Conservation (phyloP, 2,797 vertebrate species). For the Pangasius djambal region DNA sequence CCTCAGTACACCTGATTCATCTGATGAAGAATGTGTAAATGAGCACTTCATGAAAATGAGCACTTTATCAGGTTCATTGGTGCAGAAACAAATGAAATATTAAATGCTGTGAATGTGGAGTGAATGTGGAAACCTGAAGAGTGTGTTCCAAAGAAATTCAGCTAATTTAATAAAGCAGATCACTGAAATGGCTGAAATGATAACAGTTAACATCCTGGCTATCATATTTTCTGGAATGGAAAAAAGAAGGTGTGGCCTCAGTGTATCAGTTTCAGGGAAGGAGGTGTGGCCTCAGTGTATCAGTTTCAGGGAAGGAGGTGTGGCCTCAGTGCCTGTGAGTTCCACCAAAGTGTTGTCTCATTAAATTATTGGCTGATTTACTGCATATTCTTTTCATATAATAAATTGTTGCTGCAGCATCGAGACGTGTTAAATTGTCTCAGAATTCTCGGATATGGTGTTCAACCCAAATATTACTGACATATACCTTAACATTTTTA, state of each 20-base stretch:
- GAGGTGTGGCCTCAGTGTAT: neutral
- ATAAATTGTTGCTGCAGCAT: no score
- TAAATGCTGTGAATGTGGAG: neutral
- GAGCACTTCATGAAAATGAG: neutral
- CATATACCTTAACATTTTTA: no score
- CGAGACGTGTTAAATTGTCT: no score
- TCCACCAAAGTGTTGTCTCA: no score
- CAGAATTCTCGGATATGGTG: no score
- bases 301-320: neutral
- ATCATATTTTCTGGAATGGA: neutral
- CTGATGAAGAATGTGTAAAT: neutral
- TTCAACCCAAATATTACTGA: no score
- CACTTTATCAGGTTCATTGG: neutral
- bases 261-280: neutral
- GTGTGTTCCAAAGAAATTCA: neutral
- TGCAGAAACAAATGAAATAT: slow-evolving; percentile 14
- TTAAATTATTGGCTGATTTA: no score
- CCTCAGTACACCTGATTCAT: slow-evolving; percentile 11
- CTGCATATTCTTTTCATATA: no score
- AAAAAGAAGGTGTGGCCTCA: neutral
- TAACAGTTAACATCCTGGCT: neutral
- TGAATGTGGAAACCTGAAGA: neutral
- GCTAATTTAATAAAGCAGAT: neutral
- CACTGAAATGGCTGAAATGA: neutral
- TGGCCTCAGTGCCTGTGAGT: neutral